Percentiles rank a stretch among this genome's conserved stretches.
Conservation (phyloP, 2,797 vertebrate species). For the Anas flavirostris region DNA sequence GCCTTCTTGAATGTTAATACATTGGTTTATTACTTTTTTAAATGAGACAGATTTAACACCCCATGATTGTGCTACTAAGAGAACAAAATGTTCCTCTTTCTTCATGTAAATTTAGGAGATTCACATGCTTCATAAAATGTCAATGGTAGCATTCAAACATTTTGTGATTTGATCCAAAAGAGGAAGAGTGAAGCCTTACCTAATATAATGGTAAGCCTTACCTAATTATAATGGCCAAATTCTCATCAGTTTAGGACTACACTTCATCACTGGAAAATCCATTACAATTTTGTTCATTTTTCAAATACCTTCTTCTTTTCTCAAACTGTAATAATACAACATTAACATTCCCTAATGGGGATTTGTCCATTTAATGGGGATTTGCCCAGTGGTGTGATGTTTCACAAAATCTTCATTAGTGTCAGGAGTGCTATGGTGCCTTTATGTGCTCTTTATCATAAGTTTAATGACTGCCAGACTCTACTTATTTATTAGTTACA, state of each 20-base stretch:
- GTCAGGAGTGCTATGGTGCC: not conserved
- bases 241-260: not conserved
- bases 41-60: slow-evolving; percentile 8
- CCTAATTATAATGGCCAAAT: not conserved
- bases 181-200: not conserved
- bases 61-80: not conserved
- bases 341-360: not conserved
- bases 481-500: not conserved
- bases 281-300: not conserved
- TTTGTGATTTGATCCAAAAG: not conserved
- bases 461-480: not conserved
- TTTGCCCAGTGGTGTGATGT: not conserved
- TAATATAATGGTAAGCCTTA: too few species aligned
- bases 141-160: not conserved
- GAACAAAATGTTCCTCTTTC: not conserved
- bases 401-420: not conserved
- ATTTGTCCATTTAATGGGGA: not conserved
- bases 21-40: not conserved
- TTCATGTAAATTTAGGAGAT: not conserved
- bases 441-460: not conserved
- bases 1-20: not conserved
- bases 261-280: not conserved
- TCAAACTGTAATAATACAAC: not conserved
- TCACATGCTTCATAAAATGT: not conserved
- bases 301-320: not conserved